Conservation (phyloP, 2,113 vertebrate genomes). For the Myotis yumanensis region DNA sequence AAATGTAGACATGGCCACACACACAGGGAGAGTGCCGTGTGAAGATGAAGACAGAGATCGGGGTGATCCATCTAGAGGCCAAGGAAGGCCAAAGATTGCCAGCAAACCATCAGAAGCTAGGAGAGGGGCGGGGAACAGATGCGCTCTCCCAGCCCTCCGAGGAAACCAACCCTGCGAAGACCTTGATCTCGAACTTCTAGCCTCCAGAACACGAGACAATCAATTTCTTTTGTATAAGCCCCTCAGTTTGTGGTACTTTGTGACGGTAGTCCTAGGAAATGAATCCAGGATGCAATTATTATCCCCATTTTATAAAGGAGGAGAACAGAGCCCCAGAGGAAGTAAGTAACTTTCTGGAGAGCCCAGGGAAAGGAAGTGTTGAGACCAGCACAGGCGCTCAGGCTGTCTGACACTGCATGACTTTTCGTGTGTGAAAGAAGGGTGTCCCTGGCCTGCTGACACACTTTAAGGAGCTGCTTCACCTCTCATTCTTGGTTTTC, state of each 20-base stretch:
- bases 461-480: neutral
- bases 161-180: neutral
- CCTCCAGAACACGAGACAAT: neutral
- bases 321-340: neutral
- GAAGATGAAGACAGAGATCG: neutral
- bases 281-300: neutral
- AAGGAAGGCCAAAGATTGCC: neutral
- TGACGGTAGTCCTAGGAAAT: neutral
- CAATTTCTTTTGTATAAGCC: neutral
- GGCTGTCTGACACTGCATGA: too few species aligned
- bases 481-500: neutral
- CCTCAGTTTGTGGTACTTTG: neutral
- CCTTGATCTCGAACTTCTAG: neutral
- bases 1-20: neutral
- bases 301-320: neutral
- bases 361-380: neutral
- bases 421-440: too few species aligned
- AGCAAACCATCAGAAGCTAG: too few species aligned
- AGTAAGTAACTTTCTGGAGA: neutral
- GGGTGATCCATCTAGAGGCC: neutral
- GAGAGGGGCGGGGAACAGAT: neutral
- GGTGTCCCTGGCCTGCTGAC: too few species aligned
- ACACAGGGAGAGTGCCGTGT: fast-evolving
- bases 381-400: neutral
- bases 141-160: neutral